Evolutionary conservation across 2,113 vertebrate genomes (phyloP).

Genomic region (Rhinopomastus cyanomelas): DNA sequence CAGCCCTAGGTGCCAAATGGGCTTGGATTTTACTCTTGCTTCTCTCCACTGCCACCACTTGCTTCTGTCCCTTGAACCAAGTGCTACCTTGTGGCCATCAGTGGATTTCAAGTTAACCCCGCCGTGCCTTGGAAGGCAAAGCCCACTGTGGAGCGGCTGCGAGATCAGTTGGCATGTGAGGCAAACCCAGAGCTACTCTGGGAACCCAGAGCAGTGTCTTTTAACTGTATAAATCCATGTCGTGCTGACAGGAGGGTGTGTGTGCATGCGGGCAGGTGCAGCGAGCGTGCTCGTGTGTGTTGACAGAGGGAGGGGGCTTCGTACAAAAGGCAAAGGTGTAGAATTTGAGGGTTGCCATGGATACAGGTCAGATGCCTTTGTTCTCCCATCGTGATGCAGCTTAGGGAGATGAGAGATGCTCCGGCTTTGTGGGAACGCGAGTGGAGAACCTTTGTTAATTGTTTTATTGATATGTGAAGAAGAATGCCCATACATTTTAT

Average conservation of each 20-base stretch:
- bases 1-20: not conserved
- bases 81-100: slow-evolving; percentile 44
- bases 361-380: slow-evolving; percentile 72
- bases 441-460: not conserved
- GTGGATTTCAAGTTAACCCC: slow-evolving; percentile 33
- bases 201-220: not conserved
- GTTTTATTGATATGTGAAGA: not conserved
- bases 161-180: not conserved
- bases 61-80: slow-evolving; percentile 41
- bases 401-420: slow-evolving; percentile 56
- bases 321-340: slow-evolving; percentile 66
- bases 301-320: slow-evolving; percentile 9
- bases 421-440: not conserved
- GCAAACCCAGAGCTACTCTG: not conserved
- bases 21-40: not conserved
- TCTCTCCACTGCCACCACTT: not conserved
- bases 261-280: no score
- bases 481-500: not conserved
- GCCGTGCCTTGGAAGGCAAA: not conserved
- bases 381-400: slow-evolving; percentile 43
- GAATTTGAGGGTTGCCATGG: slow-evolving; percentile 70
- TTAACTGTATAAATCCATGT: not conserved
- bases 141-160: not conserved
- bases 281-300: not conserved
- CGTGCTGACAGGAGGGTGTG: no score